Percentiles rank a stretch among this genome's conserved stretches.
Conservation (phyloP, 2,113 vertebrate species). For the Oreocharis arfaki region DNA sequence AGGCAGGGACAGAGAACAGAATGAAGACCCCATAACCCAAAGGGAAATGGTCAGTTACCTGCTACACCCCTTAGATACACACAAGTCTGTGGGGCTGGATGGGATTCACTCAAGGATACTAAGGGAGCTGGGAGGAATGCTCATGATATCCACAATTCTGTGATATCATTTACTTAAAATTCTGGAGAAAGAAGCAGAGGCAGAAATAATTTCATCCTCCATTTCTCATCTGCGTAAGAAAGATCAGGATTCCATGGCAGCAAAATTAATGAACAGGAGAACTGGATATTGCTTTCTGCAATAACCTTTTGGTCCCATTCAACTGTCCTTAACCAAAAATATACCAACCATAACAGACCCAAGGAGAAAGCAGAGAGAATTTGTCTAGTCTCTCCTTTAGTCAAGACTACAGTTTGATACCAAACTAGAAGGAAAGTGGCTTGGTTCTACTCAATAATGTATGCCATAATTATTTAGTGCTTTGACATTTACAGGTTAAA, state of each 20-base stretch:
- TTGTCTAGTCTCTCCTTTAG: background rate
- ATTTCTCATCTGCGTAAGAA: background rate
- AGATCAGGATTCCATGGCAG: background rate
- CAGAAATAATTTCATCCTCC: background rate
- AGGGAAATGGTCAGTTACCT: background rate
- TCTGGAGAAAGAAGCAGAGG: background rate
- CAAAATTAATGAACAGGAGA: background rate
- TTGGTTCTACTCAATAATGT: background rate
- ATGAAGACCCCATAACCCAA: background rate
- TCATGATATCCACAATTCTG: background rate
- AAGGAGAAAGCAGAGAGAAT: background rate
- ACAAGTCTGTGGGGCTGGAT: background rate
- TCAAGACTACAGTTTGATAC: background rate
- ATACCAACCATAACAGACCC: background rate
- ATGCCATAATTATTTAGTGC: background rate
- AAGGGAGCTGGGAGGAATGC: background rate
- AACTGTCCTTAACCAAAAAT: background rate
- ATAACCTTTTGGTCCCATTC: background rate
- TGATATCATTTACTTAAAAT: background rate
- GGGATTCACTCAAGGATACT: background rate
- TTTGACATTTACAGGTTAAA: background rate
- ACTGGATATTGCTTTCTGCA: background rate
- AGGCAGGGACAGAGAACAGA: background rate
- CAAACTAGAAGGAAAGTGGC: background rate
- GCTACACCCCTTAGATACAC: background rate